A percentile compares a stretch with the other conserved stretches of the same genome.
phyloP scores from a whole-genome alignment of 2,113 vertebrate genomes.

The Gobiocypris rarus region DNA sequence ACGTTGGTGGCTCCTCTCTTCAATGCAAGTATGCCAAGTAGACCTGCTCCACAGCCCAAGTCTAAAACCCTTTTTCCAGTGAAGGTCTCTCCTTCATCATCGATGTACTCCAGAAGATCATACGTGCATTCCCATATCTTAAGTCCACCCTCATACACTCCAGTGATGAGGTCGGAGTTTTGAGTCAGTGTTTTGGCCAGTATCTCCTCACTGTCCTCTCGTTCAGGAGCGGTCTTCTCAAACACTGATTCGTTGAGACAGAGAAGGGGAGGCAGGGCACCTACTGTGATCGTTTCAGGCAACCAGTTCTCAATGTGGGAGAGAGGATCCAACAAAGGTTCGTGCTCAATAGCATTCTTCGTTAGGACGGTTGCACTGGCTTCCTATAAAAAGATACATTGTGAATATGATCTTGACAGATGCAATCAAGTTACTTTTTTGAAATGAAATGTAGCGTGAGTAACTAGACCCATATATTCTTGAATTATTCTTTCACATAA shows the following conservation, averaged over 20 bases:
- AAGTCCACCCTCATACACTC: conserved; percentile 93
- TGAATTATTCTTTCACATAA: neutral
- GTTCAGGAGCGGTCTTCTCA: conserved; percentile 71
- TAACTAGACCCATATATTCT: neutral
- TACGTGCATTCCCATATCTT: conserved; percentile 98
- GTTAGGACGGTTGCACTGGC: conserved; percentile 38
- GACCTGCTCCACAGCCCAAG: conserved; percentile 91
- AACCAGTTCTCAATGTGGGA: conserved; percentile 65
- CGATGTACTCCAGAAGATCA: conserved; percentile 85
- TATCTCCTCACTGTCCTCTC: conserved; percentile 78
- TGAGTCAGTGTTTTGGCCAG: conserved; percentile 77
- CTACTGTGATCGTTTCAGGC: conserved; percentile 71
- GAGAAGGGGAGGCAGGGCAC: conserved; percentile 73
- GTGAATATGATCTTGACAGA: neutral
- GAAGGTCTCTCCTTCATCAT: conserved; percentile 77
- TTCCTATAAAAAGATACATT: conserved; percentile 64
- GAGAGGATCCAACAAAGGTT: conserved; percentile 58
- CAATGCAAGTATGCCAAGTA: conserved; percentile 87
- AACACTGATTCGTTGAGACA: conserved; percentile 78
- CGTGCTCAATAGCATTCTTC: conserved; percentile 73
- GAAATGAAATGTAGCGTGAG: neutral
- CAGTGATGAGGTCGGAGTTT: conserved; percentile 90
- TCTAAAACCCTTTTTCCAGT: conserved; percentile 84
- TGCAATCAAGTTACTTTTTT: neutral
- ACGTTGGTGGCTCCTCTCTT: conserved; percentile 79